phyloP scores from a whole-genome alignment of 2,888 invertebrate genomes.

The Acronicta psi region DNA sequence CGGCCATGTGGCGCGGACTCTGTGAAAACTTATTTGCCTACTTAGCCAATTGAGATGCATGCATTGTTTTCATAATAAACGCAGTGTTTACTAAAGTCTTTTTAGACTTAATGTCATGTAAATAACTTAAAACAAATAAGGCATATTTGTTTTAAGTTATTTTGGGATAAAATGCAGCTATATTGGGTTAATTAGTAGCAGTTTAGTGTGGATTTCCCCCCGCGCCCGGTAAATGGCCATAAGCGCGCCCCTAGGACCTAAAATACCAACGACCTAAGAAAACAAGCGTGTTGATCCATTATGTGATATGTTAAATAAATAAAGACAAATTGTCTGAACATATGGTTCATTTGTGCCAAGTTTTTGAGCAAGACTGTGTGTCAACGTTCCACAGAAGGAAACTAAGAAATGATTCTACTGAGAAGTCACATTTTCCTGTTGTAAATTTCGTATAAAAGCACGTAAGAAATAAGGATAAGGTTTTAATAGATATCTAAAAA shows the following conservation, averaged over 20 bases:
- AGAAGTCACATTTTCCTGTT: slow-evolving; percentile 45
- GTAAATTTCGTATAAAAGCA: slow-evolving; percentile 5
- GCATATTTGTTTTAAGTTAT: too few relatives aligned
- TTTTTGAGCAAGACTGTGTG: slow-evolving; percentile 14
- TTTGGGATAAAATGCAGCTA: too few relatives aligned
- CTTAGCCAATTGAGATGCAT: slow-evolving; percentile 62
- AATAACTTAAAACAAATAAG: too few relatives aligned
- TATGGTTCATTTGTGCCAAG: background rate
- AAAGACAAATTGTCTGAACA: background rate
- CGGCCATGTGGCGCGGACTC: slow-evolving; percentile 47
- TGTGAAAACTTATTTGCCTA: slow-evolving; percentile 62
- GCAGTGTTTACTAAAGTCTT: slow-evolving; percentile 9
- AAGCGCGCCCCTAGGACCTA: too few relatives aligned
- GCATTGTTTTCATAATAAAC: slow-evolving; percentile 41
- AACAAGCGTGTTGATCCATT: too few relatives aligned
- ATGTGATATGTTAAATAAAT: too few relatives aligned
- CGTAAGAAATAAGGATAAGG: slow-evolving; percentile 28
- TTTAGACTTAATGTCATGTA: background rate
- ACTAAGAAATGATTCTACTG: slow-evolving; percentile 26
- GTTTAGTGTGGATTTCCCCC: too few relatives aligned
- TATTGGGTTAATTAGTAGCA: too few relatives aligned
- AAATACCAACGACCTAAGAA: too few relatives aligned
- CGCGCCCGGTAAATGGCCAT: too few relatives aligned
- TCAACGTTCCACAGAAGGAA: slow-evolving; percentile 20
- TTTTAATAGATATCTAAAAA: slow-evolving; percentile 24